phyloP scores from a whole-genome alignment of 2,797 vertebrate genomes.

The Cercopithecus hamlyni region DNA sequence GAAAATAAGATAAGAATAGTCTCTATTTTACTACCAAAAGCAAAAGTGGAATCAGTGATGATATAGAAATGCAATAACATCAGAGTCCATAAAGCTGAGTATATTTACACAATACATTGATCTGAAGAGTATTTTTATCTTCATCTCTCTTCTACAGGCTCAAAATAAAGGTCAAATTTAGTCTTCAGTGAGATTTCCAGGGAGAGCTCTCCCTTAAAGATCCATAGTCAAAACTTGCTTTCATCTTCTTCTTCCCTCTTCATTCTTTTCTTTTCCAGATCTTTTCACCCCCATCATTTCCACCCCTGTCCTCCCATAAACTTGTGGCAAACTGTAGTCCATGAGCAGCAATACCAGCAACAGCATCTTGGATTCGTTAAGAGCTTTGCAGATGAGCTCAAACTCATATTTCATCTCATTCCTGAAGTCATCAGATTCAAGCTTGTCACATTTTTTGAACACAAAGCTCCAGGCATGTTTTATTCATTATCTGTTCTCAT shows the following conservation, averaged over 20 bases:
- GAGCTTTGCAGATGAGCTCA: constrained; percentile 81
- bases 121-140: neutral
- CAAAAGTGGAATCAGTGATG: neutral
- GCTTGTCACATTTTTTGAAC: constrained; percentile 81
- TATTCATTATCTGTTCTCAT: constrained; percentile 85
- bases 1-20: neutral
- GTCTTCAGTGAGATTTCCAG: neutral
- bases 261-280: constrained; percentile 47
- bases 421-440: constrained; percentile 66
- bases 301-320: constrained; percentile 45
- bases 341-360: neutral
- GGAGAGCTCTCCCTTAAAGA: neutral
- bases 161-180: constrained; percentile 34
- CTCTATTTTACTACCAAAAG: neutral
- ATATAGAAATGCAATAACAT: neutral
- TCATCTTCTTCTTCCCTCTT: neutral
- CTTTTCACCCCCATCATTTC: neutral
- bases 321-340: neutral
- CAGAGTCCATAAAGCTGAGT: neutral
- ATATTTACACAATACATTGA: neutral
- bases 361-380: constrained; percentile 85
- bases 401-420: constrained; percentile 84
- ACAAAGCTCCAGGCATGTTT: constrained; percentile 79
- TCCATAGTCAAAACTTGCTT: neutral
- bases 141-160: neutral